Evolutionary conservation across 2,113 vertebrate genomes (phyloP).

Genomic region (Lepisosteus osseus): DNA sequence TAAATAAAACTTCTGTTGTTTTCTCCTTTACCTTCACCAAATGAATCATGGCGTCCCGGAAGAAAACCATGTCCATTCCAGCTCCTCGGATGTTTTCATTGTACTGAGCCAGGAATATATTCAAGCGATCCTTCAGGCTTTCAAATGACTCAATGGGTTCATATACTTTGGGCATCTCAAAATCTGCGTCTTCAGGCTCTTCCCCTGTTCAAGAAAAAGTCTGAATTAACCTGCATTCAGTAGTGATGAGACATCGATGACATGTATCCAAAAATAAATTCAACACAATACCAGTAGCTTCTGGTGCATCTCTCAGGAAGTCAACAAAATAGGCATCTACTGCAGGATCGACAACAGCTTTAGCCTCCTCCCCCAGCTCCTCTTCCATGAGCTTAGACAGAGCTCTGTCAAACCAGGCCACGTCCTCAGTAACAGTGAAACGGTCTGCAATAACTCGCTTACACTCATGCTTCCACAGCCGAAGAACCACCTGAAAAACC

Average conservation of each 20-base stretch:
- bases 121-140: conserved; percentile 74
- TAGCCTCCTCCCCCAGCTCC: conserved; percentile 63
- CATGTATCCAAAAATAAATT: not conserved
- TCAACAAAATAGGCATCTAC: conserved; percentile 85
- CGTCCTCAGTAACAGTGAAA: conserved; percentile 77
- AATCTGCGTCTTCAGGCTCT: conserved; percentile 70
- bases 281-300: conserved; percentile 69
- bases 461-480: conserved; percentile 92
- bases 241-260: not conserved
- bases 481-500: conserved; percentile 67
- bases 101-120: conserved; percentile 77
- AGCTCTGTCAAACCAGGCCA: conserved; percentile 80
- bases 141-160: conserved; percentile 78
- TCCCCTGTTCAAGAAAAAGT: conserved; percentile 62
- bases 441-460: conserved; percentile 90
- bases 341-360: conserved; percentile 52
- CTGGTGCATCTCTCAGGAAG: conserved; percentile 83
- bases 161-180: conserved; percentile 83
- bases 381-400: conserved; percentile 69
- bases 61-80: conserved; percentile 92
- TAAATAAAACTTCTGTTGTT: too few relatives aligned
- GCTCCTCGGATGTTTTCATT: conserved; percentile 82
- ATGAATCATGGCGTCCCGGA: conserved; percentile 88
- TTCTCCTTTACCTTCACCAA: conserved; percentile 80
- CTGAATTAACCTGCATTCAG: conserved; percentile 39